Evolutionary conservation across 2,888 invertebrate species (phyloP), one percentile per base, ranked within the genome.

Genomic region (Oscheius sp.): DNA sequence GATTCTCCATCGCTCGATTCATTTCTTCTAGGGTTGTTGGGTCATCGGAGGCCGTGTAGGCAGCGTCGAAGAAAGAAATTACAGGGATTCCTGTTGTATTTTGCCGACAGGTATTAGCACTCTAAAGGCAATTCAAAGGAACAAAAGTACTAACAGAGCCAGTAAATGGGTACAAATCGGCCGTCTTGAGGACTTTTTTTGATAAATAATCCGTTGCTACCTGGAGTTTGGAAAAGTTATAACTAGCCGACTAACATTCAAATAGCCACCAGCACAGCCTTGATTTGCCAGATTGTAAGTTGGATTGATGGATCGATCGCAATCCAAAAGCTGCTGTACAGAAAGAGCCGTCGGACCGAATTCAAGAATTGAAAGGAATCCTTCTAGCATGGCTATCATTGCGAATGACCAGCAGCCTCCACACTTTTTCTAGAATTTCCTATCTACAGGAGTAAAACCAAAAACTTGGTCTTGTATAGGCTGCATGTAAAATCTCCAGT

Each of bases 391-490:
- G 8, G 71, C 72, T 10, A 69, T 61, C 73, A 78, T 73, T 0
- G 94, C 92, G 33, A 95, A 90, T 0, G 94, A 95, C 96, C 96
- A 96, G 3, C 95, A 95, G 0, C 95, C 91, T 0, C 93, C 95
- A 86, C 95, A 92, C 89, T 90, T 90, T 23, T 90, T 90, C 68
- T 68, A 23, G 23, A 61, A 29, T 15, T 20, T 31, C 17, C 25
- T 8, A n/a, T 50, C 12, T 10, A 15, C 12, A 3, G 3, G 8
- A 37, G 5, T 8, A 17, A 42, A 48, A n/a, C n/a, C 5, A 6
- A 25, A n/a, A 23, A 64, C 69, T 82, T 90, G 90, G 77, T 90
- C 89, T 48, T 87, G 78, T 25, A 90, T 87, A 0, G 90, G 91
- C 0, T 92, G 91, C 65, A 95, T 91, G 80, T 90, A 90, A 0